These are phyloP conservation scores for Oreochromis spilurus DNA, from an alignment of 2,113 vertebrate species.

Conservation along the genomic window DNA sequence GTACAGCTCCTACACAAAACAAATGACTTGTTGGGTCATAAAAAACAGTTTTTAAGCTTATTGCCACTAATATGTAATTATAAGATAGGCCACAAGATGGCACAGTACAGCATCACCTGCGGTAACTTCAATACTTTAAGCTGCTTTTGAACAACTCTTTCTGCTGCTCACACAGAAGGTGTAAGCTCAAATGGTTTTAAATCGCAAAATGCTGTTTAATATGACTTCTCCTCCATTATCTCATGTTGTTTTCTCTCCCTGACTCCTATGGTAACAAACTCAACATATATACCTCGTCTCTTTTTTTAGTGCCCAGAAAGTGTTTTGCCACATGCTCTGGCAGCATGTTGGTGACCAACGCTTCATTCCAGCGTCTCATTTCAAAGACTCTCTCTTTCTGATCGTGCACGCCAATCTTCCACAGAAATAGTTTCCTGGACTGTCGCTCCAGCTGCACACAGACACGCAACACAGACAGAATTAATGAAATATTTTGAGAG, in stretches of 20 bases:
- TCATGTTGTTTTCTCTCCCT: background rate
- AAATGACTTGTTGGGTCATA: background rate
- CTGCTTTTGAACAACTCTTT: background rate
- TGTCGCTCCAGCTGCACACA: conserved; percentile 82
- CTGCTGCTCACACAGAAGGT: background rate
- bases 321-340: conserved; percentile 94
- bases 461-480: background rate
- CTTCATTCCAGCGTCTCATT: conserved; percentile 94
- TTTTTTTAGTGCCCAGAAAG: conserved; percentile 90
- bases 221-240: background rate
- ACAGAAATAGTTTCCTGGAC: conserved; percentile 87
- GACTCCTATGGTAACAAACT: background rate
- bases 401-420: conserved; percentile 88
- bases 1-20: conserved; percentile 83
- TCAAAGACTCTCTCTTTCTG: conserved; percentile 93
- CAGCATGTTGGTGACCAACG: conserved; percentile 93
- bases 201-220: background rate
- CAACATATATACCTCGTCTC: conserved; percentile 81
- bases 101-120: background rate
- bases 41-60: background rate
- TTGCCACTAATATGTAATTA: background rate
- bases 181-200: background rate
- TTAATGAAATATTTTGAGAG: background rate
- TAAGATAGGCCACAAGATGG: conserved; percentile 27
- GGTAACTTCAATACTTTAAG: background rate